Evolutionary conservation across 2,113 vertebrate genomes (phyloP), one percentile per base, ranked within the genome.

Genomic region (Catharus bicknelli): DNA sequence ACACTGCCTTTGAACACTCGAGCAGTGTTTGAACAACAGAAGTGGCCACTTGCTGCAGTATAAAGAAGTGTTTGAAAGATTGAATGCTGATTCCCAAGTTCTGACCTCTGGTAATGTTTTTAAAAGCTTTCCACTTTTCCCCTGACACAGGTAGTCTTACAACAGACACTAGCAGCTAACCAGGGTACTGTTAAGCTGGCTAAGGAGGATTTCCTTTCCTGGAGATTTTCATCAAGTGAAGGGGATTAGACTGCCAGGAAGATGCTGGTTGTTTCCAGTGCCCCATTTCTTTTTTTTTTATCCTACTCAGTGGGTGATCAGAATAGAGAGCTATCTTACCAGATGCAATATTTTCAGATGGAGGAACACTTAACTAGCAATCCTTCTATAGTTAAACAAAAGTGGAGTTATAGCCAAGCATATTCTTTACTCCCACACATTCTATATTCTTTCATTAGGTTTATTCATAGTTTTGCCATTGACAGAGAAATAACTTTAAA

Each of bases 381-480:
- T 76, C 61, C 34, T 76, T 83, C 75, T 20, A 20, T 51, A 94
- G 58, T 90, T 78, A 90, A 95, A 92, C 61, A 90, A 62, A 92
- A 96, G 43, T 58, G n/a, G 87, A 88, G 34, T 59, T 91, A 75
- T 77, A 92, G 87, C 86, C 96, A 90, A 87, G 66, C 85, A 70
- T 77, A 45, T 68, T 96, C 42, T 96, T 86, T 47, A 79, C 74
- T 97, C 90, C 92, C 70, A 94, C 86, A 74, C 76, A 81, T 50
- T 90, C 78, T 92, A 48, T 88, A 85, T 95, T 96, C 13, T 96
- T 96, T 95, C 90, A 79, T 90, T 95, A 69, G 47, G 38, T 93
- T 96, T 97, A 95, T 95, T 96, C 90, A 95, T 90, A 93, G 88
- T 94, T 96, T 96, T 91, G 87, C 90, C 50, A 12, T 83, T 95